phyloP scores from a whole-genome alignment of 2,888 invertebrate species.

The Acrocera orbiculus region DNA sequence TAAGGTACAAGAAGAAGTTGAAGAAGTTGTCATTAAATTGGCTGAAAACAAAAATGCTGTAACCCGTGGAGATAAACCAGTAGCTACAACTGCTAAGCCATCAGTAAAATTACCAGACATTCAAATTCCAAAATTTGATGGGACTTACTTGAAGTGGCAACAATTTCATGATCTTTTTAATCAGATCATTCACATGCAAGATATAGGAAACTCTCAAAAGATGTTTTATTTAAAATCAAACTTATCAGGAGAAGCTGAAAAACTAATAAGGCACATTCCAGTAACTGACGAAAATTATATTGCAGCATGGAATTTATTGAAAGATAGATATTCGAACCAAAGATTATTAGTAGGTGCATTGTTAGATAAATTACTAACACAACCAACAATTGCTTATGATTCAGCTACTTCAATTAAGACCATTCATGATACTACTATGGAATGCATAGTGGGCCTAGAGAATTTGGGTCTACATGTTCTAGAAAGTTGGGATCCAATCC shows the following conservation, averaged over 20 bases:
- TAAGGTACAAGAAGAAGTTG: neutral
- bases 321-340: neutral
- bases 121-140: slow-evolving; percentile 1
- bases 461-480: neutral
- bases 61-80: neutral
- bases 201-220: neutral
- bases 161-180: slow-evolving; percentile 1
- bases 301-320: neutral
- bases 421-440: neutral
- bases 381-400: neutral
- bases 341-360: neutral
- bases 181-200: neutral
- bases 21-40: neutral
- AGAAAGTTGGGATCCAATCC: neutral
- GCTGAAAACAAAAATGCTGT: neutral
- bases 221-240: slow-evolving; percentile 1
- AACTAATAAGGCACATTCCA: neutral
- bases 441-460: neutral
- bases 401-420: neutral
- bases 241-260: neutral
- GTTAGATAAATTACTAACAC: neutral
- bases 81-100: neutral
- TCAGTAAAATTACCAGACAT: neutral
- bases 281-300: slow-evolving; percentile 1
- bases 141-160: neutral